Conservation (phyloP, 2,113 vertebrate genomes). For the Alexandromys fortis region DNA sequence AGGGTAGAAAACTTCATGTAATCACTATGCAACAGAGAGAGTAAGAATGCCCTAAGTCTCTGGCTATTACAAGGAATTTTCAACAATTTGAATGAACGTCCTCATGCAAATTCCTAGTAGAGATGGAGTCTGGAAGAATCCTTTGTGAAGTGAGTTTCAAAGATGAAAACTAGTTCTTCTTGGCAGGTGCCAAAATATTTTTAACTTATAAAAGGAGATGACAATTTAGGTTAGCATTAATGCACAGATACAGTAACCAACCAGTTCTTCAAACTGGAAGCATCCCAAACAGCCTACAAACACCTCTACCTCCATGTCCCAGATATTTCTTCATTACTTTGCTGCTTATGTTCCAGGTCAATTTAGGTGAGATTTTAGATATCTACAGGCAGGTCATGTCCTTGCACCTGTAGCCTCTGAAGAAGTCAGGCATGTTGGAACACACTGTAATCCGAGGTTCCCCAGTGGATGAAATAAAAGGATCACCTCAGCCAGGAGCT, state of each 20-base stretch:
- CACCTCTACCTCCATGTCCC: not conserved
- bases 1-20: not conserved
- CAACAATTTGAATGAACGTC: not conserved
- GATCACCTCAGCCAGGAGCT: not conserved
- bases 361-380: not conserved
- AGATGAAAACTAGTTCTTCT: not conserved
- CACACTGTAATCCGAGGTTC: not conserved
- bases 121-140: conserved; percentile 12
- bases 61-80: not conserved
- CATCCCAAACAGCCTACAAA: not conserved
- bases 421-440: not conserved
- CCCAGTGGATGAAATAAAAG: not conserved
- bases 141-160: conserved; percentile 33
- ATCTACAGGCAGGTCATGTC: not conserved
- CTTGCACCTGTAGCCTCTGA: not conserved
- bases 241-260: not conserved
- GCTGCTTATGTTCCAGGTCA: not conserved
- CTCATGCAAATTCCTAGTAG: not conserved
- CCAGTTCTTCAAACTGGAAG: not conserved
- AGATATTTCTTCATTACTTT: not conserved
- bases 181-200: not conserved
- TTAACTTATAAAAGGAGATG: not conserved
- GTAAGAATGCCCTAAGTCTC: not conserved
- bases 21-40: not conserved
- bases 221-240: not conserved